phyloP scores from a whole-genome alignment of 2,888 invertebrate species.

The Ectobius pallidus region DNA sequence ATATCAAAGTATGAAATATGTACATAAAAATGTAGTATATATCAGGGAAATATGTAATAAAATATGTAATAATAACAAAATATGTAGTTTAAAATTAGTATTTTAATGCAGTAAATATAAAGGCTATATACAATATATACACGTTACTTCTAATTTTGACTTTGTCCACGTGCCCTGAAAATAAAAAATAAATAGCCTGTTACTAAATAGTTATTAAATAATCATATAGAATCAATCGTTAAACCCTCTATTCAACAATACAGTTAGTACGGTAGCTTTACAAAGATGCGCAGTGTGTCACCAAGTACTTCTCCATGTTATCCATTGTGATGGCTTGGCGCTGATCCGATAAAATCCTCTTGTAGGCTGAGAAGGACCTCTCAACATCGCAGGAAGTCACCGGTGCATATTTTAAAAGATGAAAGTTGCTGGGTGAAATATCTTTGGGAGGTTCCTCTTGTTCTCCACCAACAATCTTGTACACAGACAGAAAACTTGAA shows the following conservation, averaged over 20 bases:
- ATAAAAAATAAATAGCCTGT: background rate
- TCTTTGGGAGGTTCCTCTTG: background rate
- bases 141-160: too few relatives aligned
- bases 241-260: background rate
- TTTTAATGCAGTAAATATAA: too few relatives aligned
- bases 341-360: background rate
- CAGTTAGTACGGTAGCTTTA: background rate
- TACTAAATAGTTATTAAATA: background rate
- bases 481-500: background rate
- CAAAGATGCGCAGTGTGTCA: background rate
- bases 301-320: too few relatives aligned
- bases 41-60: too few relatives aligned
- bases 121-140: too few relatives aligned
- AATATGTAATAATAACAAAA: too few relatives aligned
- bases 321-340: background rate
- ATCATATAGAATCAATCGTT: background rate
- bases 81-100: too few relatives aligned
- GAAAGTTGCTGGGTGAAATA: background rate
- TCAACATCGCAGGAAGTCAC: background rate
- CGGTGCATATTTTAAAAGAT: too few relatives aligned
- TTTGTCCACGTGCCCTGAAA: background rate
- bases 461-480: background rate
- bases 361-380: background rate
- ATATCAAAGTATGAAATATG: too few relatives aligned
- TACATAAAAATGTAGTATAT: too few relatives aligned